Evolutionary conservation across 2,888 invertebrate species (phyloP), one percentile per base, ranked within the genome.

Genomic region (Hemithea aestivaria): DNA sequence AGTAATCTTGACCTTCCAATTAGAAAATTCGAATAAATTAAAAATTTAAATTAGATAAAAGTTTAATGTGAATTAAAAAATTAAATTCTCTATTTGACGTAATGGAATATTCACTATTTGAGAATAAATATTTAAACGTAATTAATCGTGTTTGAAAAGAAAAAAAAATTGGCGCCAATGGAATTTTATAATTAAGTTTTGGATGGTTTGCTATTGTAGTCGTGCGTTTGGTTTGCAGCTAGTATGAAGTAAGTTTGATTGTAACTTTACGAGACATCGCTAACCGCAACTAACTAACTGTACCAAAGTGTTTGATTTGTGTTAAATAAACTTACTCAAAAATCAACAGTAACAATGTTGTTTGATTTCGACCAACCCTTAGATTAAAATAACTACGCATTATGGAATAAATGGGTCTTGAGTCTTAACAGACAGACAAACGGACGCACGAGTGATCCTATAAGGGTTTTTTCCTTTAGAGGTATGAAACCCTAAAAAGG

Each of bases 221-320:
- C 56, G 68, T 69, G 72, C 62, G 66, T 75, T 82, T 71, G 58
- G 68, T 76, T 80, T 68, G 74, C 73, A 53, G 78, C 73, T 73
- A 70, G 51, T 63, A 66, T 60, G 54, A 60, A 58, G 58, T 64
- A 60, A 59, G 55, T 62, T 69, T 58, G 53, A 57, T 65, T 62
- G 66, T 65, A 26, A 41, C 40, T 41, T 59, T 57, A 72, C 67
- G 64, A 67, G 66, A 72, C 65, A 70, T 68, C 66, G 78, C 78
- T 75, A 66, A 73, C 69, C 70, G 73, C 82, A 76, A 75, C 76
- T 77, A 81, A 83, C 77, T 73, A 73, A 83, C 80, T 85, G 85
- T 87, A 87, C 87, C 87, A 88, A 87, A 88, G 87, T 85, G 84
- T 87, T 87, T 83, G 83, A 84, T 80, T 85, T 87, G 84, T 87